Evolutionary conservation across 2,113 vertebrate species (phyloP).

Genomic region (Corydoras sp.): DNA sequence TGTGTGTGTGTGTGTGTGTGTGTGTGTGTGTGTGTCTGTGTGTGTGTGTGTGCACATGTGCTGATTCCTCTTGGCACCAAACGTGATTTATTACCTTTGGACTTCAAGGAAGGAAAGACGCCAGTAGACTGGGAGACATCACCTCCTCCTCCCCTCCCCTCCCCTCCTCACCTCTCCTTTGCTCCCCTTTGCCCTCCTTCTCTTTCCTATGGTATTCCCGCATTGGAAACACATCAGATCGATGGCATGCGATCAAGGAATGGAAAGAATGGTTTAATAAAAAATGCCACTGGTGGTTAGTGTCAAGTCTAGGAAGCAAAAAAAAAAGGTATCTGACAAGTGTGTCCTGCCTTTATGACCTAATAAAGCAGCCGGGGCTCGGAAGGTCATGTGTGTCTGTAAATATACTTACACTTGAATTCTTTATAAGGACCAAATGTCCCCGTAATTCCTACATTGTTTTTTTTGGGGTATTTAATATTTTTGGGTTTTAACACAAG

Average conservation of each 20-base stretch:
- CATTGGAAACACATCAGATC: slow-evolving; percentile 43
- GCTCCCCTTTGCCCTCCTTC: not conserved
- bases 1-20: slow-evolving; percentile 18
- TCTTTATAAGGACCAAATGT: no score
- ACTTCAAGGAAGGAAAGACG: slow-evolving; percentile 47
- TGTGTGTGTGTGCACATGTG: slow-evolving; percentile 25
- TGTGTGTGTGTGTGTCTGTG: slow-evolving; percentile 18
- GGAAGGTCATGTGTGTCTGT: slow-evolving; percentile 4
- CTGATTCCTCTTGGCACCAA: slow-evolving; percentile 53
- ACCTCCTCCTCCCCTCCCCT: slow-evolving; percentile 8
- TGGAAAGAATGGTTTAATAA: slow-evolving; percentile 62
- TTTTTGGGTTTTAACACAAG: no score
- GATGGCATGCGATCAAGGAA: slow-evolving; percentile 53
- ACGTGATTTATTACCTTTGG: slow-evolving; percentile 54
- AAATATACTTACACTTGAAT: not conserved
- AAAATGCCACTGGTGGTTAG: slow-evolving; percentile 45
- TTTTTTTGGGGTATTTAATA: no score
- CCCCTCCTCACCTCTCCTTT: slow-evolving; percentile 1
- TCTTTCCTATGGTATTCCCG: not conserved
- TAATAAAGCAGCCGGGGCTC: slow-evolving; percentile 48
- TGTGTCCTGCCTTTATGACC: slow-evolving; percentile 46
- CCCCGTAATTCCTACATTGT: no score
- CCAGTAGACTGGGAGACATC: slow-evolving; percentile 44
- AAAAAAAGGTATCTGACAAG: slow-evolving; percentile 58
- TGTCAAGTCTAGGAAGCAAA: slow-evolving; percentile 50